Conservation (phyloP, 2,888 invertebrate species). For the Rhagonycha fulva region DNA sequence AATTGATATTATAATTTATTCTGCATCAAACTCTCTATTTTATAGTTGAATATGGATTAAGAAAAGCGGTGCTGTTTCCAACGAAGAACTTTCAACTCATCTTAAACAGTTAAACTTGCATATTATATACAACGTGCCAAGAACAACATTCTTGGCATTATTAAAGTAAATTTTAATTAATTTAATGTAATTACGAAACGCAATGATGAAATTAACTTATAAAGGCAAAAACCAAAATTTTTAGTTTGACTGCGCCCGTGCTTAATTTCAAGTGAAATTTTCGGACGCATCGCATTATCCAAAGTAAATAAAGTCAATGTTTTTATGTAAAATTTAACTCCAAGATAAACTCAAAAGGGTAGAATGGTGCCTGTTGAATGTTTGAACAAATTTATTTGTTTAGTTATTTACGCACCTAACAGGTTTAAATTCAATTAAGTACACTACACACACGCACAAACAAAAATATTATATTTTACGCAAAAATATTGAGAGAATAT, state of each 20-base stretch:
- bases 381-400: neutral
- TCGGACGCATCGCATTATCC: neutral
- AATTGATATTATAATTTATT: neutral
- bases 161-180: neutral
- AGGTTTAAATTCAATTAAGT: neutral
- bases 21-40: neutral
- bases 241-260: neutral
- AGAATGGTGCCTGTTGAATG: neutral
- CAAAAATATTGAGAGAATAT: neutral
- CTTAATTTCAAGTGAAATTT: neutral
- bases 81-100: neutral
- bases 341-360: neutral
- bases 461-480: neutral
- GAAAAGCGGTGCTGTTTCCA: neutral
- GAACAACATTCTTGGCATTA: constrained; percentile 5
- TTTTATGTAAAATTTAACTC: neutral
- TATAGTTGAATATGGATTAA: neutral
- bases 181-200: neutral
- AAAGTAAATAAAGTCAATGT: neutral
- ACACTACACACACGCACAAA: neutral
- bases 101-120: constrained; percentile 1
- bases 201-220: neutral
- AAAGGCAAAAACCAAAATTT: neutral
- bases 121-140: neutral
- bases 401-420: neutral